Evolutionary conservation across 2,113 vertebrate species (phyloP).

Genomic region (Psophia crepitans): DNA sequence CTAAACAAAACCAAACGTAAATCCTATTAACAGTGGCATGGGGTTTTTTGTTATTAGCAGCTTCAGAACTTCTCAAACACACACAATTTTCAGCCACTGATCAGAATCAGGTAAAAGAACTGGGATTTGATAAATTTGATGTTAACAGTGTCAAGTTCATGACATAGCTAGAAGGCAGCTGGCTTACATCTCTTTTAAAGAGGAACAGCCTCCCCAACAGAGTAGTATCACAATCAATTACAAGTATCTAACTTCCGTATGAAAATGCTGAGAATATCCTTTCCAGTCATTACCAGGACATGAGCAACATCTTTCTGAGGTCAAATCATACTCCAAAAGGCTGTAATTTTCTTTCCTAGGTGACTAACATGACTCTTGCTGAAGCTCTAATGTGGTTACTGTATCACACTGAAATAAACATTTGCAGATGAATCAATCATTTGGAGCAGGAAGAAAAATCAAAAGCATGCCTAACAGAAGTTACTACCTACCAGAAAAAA

Average conservation of each 20-base stretch:
- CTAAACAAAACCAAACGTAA: neutral
- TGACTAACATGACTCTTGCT: neutral
- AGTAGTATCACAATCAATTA: neutral
- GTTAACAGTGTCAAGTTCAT: neutral
- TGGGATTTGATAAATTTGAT: neutral
- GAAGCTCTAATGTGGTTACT: neutral
- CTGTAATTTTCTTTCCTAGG: neutral
- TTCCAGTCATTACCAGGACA: neutral
- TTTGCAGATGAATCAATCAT: neutral
- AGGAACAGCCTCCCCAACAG: neutral
- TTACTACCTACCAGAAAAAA: neutral
- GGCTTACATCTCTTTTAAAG: neutral
- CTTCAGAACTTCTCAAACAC: neutral
- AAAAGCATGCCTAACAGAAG: neutral
- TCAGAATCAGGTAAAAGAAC: neutral
- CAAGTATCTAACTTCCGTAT: neutral
- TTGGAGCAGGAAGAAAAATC: fast-evolving
- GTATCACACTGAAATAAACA: neutral
- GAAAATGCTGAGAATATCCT: neutral
- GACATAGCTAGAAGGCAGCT: neutral
- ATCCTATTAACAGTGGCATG: neutral
- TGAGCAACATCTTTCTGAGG: neutral
- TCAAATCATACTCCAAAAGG: neutral
- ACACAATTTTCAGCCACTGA: neutral
- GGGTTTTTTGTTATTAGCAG: neutral